Evolutionary conservation across 2,888 invertebrate species (phyloP).

Genomic region (Hirtodrosophila duncani): DNA sequence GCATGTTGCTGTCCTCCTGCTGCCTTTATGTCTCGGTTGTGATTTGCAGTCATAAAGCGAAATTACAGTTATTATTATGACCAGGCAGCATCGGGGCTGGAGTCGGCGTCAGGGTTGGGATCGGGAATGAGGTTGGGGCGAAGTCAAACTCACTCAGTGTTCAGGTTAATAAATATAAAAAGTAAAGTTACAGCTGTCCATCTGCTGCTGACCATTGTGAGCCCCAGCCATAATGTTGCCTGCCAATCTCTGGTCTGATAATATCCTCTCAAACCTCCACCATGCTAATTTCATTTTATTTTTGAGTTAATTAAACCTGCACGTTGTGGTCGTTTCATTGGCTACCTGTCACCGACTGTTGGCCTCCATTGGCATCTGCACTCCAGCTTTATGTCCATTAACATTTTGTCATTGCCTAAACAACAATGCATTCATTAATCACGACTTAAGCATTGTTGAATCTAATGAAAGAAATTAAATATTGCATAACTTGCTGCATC

Average conservation of each 20-base stretch:
- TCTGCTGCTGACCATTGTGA: constrained; percentile 28
- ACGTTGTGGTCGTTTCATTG: constrained; percentile 49
- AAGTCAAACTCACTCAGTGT: constrained; percentile 9
- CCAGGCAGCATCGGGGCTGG: constrained; percentile 18
- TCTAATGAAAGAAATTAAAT: not conserved
- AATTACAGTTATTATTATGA: constrained; percentile 71
- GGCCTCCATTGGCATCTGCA: constrained; percentile 24
- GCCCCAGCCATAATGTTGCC: constrained; percentile 23
- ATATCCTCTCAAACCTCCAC: not conserved
- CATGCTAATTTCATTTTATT: constrained; percentile 57
- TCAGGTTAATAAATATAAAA: constrained; percentile 73
- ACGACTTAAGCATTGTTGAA: not conserved
- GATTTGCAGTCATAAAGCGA: constrained; percentile 73
- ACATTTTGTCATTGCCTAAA: constrained; percentile 35
- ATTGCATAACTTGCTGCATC: no score
- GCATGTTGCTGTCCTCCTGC: constrained; percentile 31
- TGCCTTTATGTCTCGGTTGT: constrained; percentile 68
- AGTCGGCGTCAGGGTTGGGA: not conserved
- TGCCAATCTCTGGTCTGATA: not conserved
- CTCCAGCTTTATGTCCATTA: constrained; percentile 21
- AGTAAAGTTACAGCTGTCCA: constrained; percentile 47
- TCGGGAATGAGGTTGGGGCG: constrained; percentile 7
- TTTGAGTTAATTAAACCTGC: constrained; percentile 68
- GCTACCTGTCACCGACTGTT: constrained; percentile 34
- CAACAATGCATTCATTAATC: constrained; percentile 27